Evolutionary conservation across 2,888 invertebrate species (phyloP).

Genomic region (Cotesia congregata): DNA sequence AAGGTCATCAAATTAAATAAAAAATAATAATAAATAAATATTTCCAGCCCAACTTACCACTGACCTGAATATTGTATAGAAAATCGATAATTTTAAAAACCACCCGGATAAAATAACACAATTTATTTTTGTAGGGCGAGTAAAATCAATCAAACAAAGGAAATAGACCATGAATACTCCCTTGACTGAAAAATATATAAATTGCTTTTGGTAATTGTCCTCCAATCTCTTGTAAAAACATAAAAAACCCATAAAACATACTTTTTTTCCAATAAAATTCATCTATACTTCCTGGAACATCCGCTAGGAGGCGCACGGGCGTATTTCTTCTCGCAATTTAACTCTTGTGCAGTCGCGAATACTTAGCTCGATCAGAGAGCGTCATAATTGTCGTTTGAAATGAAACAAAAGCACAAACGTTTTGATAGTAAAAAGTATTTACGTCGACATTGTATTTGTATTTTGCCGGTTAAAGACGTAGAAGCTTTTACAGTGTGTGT

Average conservation of each 20-base stretch:
- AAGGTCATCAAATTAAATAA: no score
- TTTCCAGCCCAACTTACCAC: neutral
- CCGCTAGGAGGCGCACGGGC: neutral
- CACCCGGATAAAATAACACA: neutral
- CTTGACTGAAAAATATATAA: slow-evolving; percentile 15
- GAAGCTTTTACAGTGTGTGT: neutral
- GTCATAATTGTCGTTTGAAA: neutral
- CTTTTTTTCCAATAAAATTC: neutral
- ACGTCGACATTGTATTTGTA: neutral
- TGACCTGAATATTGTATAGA: neutral
- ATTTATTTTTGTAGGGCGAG: slow-evolving; percentile 21
- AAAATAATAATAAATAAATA: no score
- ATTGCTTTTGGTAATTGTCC: slow-evolving; percentile 9
- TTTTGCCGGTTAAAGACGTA: neutral
- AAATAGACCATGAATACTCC: slow-evolving; percentile 48
- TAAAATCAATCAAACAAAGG: slow-evolving; percentile 48
- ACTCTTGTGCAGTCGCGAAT: no score
- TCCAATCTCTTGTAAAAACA: neutral
- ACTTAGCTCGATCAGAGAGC: neutral
- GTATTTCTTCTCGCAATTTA: no score
- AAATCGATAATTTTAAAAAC: neutral
- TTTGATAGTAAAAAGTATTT: neutral
- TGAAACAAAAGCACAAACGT: neutral
- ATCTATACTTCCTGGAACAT: neutral
- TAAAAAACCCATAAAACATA: neutral